A percentile compares a stretch with the other conserved stretches of the same genome.
These are phyloP conservation scores for Accipiter cooperii DNA, from an alignment of 2,113 vertebrate genomes.

Conservation along the genomic window DNA sequence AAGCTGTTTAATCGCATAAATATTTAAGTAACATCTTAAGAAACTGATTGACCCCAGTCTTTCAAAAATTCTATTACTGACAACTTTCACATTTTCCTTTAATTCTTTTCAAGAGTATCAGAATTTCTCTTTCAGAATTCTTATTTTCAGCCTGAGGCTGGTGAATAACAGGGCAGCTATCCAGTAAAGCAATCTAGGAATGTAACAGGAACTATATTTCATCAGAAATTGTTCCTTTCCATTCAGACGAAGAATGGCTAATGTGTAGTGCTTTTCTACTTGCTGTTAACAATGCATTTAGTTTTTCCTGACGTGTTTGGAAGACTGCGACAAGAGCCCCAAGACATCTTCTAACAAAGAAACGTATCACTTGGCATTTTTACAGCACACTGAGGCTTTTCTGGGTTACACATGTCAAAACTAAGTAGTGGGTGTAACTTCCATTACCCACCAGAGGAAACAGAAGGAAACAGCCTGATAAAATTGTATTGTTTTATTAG, in stretches of 20 bases:
- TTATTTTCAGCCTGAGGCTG: neutral
- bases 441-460: constrained; percentile 39
- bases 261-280: neutral
- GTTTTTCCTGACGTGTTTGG: constrained; percentile 10
- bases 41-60: neutral
- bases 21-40: neutral
- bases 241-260: constrained; percentile 21
- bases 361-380: neutral
- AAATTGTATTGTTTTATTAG: constrained; percentile 6
- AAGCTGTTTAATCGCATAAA: neutral
- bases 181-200: neutral
- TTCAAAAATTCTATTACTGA: neutral
- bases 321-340: constrained; percentile 9
- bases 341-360: constrained; percentile 23
- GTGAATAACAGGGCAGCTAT: neutral
- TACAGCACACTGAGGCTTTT: neutral
- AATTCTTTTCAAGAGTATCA: neutral
- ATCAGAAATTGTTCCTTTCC: constrained; percentile 23
- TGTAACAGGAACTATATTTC: constrained; percentile 21
- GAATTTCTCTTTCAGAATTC: neutral
- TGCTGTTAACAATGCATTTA: constrained; percentile 22
- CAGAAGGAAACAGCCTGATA: constrained; percentile 42
- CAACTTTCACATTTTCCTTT: neutral
- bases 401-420: constrained; percentile 40
- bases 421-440: constrained; percentile 10